Percentiles rank a stretch among this genome's conserved stretches.
phyloP scores from a whole-genome alignment of 2,888 invertebrate genomes.

The Tinea semifulvella region DNA sequence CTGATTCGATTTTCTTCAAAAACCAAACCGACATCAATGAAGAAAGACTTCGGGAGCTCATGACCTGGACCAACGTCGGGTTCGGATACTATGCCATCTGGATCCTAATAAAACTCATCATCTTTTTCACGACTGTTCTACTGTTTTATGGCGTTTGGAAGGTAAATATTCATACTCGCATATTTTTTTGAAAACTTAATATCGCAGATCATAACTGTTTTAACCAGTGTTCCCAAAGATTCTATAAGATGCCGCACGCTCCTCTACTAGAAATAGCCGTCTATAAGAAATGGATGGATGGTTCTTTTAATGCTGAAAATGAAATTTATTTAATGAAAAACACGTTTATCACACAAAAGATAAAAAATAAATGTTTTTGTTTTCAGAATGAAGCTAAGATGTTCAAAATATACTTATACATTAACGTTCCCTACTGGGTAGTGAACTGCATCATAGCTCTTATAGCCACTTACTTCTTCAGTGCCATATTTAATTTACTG shows the following conservation, averaged over 20 bases:
- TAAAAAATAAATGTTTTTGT: too few relatives aligned
- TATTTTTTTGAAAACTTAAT: neutral
- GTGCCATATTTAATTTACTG: neutral
- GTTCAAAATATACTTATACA: constrained; percentile 16
- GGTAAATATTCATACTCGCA: neutral
- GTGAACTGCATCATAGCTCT: constrained; percentile 15
- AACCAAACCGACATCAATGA: neutral
- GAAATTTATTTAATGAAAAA: too few relatives aligned
- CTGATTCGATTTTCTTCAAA: neutral
- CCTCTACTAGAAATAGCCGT: too few relatives aligned
- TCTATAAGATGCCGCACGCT: too few relatives aligned
- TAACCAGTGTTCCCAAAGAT: too few relatives aligned
- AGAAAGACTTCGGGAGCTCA: neutral
- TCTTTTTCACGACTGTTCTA: neutral
- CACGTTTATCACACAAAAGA: too few relatives aligned
- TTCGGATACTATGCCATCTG: constrained; percentile 6
- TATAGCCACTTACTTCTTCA: constrained; percentile 9
- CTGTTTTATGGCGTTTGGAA: constrained; percentile 7
- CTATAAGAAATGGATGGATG: too few relatives aligned
- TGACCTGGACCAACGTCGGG: neutral
- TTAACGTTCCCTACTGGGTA: constrained; percentile 17
- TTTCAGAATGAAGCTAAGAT: constrained; percentile 11
- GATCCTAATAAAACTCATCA: constrained; percentile 9
- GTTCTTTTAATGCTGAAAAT: too few relatives aligned
- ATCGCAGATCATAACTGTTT: too few relatives aligned